Evolutionary conservation across 2,888 invertebrate genomes (phyloP).

Genomic region (Zaprionus obscuricornis): DNA sequence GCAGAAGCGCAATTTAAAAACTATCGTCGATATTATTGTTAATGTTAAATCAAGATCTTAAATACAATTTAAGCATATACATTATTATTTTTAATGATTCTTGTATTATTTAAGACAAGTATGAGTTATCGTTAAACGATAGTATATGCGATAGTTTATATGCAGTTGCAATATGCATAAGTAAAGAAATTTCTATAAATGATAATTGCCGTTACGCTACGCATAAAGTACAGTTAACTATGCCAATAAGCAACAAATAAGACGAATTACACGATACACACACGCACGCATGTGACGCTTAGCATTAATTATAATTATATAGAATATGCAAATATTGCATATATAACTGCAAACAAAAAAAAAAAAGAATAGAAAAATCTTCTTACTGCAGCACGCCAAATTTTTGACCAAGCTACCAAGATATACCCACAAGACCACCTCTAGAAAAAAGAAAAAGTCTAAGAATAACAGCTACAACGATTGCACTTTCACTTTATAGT

Average conservation of each 20-base stretch:
- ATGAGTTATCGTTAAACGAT: no score
- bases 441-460: constrained; percentile 8
- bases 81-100: no score
- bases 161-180: neutral
- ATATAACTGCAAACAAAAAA: constrained; percentile 19
- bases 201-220: constrained; percentile 17
- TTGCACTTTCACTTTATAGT: constrained; percentile 41
- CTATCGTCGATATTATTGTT: no score
- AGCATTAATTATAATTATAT: constrained; percentile 35
- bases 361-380: no score
- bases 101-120: no score
- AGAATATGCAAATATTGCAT: constrained; percentile 5
- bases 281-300: constrained; percentile 33
- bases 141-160: no score
- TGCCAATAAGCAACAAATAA: constrained; percentile 23
- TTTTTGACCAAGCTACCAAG: constrained; percentile 70
- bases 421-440: constrained; percentile 62
- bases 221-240: constrained; percentile 53
- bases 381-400: constrained; percentile 43
- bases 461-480: constrained; percentile 20
- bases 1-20: no score
- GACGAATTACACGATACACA: constrained; percentile 1
- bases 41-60: no score
- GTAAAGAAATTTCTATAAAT: neutral
- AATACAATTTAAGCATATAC: no score